Evolutionary conservation across 2,113 vertebrate genomes (phyloP).

Genomic region (Symphodus melops): DNA sequence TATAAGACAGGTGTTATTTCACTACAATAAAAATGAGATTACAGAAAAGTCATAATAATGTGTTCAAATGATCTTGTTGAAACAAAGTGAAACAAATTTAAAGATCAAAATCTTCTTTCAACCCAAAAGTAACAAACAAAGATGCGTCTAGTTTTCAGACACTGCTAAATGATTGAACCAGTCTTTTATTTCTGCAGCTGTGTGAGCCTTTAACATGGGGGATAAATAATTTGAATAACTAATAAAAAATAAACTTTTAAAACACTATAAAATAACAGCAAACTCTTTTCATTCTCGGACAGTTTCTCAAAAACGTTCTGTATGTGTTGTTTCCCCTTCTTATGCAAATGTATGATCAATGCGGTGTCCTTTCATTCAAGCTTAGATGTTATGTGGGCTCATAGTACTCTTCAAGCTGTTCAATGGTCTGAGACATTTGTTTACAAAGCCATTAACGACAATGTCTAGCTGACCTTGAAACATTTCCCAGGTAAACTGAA

Average conservation of each 20-base stretch:
- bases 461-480: slow-evolving; percentile 9
- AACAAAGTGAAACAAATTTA: not conserved
- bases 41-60: too few species aligned
- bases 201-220: not conserved
- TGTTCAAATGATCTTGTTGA: not conserved
- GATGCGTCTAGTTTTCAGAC: not conserved
- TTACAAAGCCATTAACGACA: slow-evolving; percentile 37
- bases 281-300: not conserved
- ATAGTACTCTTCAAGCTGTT: slow-evolving; percentile 12
- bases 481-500: not conserved
- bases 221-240: too few species aligned
- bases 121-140: too few species aligned
- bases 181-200: not conserved
- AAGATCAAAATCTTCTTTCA: not conserved
- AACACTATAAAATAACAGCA: not conserved
- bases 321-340: not conserved
- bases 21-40: too few species aligned
- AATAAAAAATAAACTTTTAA: not conserved
- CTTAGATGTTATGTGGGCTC: not conserved
- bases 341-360: not conserved
- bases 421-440: slow-evolving; percentile 30
- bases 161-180: slow-evolving; percentile 13
- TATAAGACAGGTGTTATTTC: too few species aligned
- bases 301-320: not conserved
- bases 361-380: slow-evolving; percentile 1